These are phyloP conservation scores for Symphodus melops DNA, from an alignment of 2,113 vertebrate genomes.

Conservation along the genomic window DNA sequence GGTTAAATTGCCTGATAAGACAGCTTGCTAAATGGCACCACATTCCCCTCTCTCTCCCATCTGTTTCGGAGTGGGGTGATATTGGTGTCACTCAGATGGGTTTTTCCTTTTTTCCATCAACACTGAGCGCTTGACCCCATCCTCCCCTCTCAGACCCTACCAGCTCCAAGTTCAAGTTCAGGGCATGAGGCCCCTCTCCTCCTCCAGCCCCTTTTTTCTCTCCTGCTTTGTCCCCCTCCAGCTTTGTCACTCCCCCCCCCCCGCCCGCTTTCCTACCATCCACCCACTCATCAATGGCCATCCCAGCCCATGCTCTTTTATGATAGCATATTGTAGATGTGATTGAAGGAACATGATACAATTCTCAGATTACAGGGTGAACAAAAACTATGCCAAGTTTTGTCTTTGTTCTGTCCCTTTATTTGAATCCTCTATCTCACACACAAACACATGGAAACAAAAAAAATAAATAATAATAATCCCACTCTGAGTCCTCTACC, in stretches of 20 bases:
- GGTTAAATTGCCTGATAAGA: slow-evolving; percentile 12
- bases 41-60: slow-evolving; percentile 21
- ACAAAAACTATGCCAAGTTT: slow-evolving; percentile 20
- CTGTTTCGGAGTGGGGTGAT: slow-evolving; percentile 32
- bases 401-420: slow-evolving; percentile 19
- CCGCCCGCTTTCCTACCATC: slow-evolving; percentile 6
- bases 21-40: slow-evolving; percentile 36
- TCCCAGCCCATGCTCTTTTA: slow-evolving; percentile 7
- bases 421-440: slow-evolving; percentile 17
- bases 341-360: slow-evolving; percentile 39
- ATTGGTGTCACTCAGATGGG: slow-evolving; percentile 56
- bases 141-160: slow-evolving; percentile 55
- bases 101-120: slow-evolving; percentile 48
- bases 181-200: slow-evolving; percentile 71
- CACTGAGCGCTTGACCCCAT: slow-evolving; percentile 56
- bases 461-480: slow-evolving; percentile 44
- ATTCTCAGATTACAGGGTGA: slow-evolving; percentile 7
- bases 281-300: slow-evolving; percentile 13
- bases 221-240: slow-evolving; percentile 34
- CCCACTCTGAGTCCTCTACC: slow-evolving; percentile 56
- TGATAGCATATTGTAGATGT: slow-evolving; percentile 33
- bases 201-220: slow-evolving; percentile 34
- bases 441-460: slow-evolving; percentile 18
- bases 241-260: slow-evolving; percentile 3
- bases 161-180: slow-evolving; percentile 77